Percentiles rank a stretch among this genome's conserved stretches.
Conservation (phyloP, 37 sponge, comb jelly and placozoan species). For the Agelas oroides region DNA sequence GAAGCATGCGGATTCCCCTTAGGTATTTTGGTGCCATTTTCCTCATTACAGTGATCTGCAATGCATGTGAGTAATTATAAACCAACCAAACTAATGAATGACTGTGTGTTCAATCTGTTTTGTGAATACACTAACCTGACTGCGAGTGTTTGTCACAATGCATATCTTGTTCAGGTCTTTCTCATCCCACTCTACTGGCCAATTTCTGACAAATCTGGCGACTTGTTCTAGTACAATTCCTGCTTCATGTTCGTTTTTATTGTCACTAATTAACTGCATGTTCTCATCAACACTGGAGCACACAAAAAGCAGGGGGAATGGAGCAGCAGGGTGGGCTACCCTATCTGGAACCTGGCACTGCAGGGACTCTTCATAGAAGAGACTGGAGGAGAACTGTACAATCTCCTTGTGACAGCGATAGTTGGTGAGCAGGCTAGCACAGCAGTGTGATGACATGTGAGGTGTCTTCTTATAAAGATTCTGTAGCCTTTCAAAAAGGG, state of each 20-base stretch:
- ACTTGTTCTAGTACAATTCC: conserved; percentile 7
- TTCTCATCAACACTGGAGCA: conserved; percentile 32
- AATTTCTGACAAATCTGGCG: neutral
- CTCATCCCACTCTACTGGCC: conserved; percentile 36
- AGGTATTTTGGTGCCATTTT: neutral
- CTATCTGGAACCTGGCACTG: neutral
- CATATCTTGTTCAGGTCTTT: neutral
- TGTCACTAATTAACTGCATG: neutral
- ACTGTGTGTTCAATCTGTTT: too few species aligned
- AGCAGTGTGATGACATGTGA: neutral
- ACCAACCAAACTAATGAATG: neutral
- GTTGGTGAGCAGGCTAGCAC: conserved; percentile 45
- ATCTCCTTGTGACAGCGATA: conserved; percentile 70
- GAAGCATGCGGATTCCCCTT: neutral
- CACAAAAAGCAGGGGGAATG: conserved; percentile 62
- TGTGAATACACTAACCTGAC: conserved; percentile 45
- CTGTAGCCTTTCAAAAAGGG: conserved; percentile 62
- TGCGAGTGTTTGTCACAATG: conserved; percentile 1
- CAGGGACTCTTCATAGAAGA: conserved; percentile 53
- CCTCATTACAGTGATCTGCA: conserved; percentile 17
- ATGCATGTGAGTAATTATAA: too few species aligned
- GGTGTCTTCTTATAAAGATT: conserved; percentile 12
- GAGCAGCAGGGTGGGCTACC: conserved; percentile 38
- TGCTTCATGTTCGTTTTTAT: conserved; percentile 17
- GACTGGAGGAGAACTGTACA: conserved; percentile 36